Conservation (phyloP, 1,140 invertebrate species). For the Ooceraea biroi region DNA sequence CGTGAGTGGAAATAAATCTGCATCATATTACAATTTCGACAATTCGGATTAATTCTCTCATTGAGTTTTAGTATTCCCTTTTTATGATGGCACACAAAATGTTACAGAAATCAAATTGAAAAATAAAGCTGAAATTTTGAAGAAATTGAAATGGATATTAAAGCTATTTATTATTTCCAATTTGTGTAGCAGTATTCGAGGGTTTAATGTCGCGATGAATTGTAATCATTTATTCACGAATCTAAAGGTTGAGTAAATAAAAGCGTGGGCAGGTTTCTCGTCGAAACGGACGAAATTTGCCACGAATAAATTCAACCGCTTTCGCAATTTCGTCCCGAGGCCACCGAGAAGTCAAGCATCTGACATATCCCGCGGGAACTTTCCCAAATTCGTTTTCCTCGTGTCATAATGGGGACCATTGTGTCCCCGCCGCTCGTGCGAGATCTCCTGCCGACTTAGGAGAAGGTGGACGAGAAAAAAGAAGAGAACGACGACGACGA, state of each 20-base stretch:
- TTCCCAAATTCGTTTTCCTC: slow-evolving; percentile 64
- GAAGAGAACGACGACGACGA: background rate
- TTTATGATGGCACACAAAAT: background rate
- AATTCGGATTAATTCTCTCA: background rate
- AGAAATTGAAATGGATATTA: background rate
- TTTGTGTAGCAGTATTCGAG: too few species aligned
- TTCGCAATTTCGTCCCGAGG: slow-evolving; percentile 27
- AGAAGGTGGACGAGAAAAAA: background rate
- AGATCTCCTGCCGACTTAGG: slow-evolving; percentile 7
- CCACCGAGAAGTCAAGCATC: slow-evolving; percentile 44
- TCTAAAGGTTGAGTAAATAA: background rate
- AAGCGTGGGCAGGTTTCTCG: slow-evolving; percentile 6
- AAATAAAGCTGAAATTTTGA: background rate
- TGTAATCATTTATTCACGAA: too few species aligned
- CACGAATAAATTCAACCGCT: background rate
- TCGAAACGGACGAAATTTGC: background rate
- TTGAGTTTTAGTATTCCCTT: too few species aligned
- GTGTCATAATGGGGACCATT: slow-evolving; percentile 63
- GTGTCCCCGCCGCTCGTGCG: slow-evolving; percentile 21
- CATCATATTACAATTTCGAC: background rate
- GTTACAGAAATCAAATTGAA: background rate
- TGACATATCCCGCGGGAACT: slow-evolving; percentile 44
- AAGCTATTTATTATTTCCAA: too few species aligned
- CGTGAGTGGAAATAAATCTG: background rate
- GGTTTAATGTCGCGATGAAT: background rate